Percentiles rank a stretch among this genome's conserved stretches.
Conservation (phyloP, 2,888 invertebrate genomes). For the Hedya salicella region DNA sequence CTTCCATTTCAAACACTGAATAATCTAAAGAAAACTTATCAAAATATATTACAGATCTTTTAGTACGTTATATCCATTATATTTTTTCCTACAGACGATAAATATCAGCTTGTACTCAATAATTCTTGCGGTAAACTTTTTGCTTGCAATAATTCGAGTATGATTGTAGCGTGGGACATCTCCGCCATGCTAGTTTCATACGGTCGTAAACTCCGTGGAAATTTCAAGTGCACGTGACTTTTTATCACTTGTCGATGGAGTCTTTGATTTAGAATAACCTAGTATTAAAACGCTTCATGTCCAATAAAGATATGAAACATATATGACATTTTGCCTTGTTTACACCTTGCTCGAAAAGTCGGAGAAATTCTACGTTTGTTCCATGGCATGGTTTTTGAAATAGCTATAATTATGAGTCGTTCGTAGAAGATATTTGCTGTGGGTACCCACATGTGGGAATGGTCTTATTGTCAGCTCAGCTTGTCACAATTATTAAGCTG, state of each 20-base stretch:
- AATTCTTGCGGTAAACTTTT: slow-evolving; percentile 30
- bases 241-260: neutral
- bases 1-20: no score
- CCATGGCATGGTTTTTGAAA: slow-evolving; percentile 22
- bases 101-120: slow-evolving; percentile 32
- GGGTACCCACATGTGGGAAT: neutral
- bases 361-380: slow-evolving; percentile 34
- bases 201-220: neutral
- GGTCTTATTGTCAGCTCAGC: no score
- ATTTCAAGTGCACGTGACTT: neutral
- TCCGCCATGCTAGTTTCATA: neutral
- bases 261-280: neutral
- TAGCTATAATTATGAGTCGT: slow-evolving; percentile 8
- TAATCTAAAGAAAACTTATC: no score
- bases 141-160: slow-evolving; percentile 18
- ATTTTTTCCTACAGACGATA: slow-evolving; percentile 21
- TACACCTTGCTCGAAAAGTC: slow-evolving; percentile 20
- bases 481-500: no score
- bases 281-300: neutral
- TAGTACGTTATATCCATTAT: neutral
- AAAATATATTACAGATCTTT: neutral
- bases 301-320: neutral
- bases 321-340: neutral
- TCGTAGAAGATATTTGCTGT: slow-evolving; percentile 5
- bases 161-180: slow-evolving; percentile 31